Conservation (phyloP, 2,888 invertebrate species). For the Drosophila neoperkinsi region DNA sequence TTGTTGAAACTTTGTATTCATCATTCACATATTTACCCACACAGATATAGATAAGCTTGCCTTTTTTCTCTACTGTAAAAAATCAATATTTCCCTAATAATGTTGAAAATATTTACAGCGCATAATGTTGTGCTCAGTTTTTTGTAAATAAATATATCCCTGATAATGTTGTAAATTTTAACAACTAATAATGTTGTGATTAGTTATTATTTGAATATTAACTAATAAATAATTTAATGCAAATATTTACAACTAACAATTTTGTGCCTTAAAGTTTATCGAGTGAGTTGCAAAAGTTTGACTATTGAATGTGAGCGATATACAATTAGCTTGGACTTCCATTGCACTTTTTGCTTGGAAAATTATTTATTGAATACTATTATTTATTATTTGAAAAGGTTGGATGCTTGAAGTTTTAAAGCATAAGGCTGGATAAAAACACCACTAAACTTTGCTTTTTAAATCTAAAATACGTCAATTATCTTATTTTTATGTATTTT, state of each 20-base stretch:
- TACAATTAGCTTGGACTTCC: background rate
- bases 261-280: background rate
- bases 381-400: background rate
- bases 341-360: background rate
- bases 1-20: background rate
- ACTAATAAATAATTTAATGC: background rate
- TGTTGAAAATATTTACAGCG: background rate
- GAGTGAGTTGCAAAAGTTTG: background rate
- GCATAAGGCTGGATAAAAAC: background rate
- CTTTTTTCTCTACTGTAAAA: background rate
- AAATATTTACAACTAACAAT: background rate
- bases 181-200: background rate
- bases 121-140: background rate
- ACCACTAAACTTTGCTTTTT: background rate
- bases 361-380: background rate
- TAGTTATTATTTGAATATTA: background rate
- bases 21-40: background rate
- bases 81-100: background rate
- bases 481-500: background rate
- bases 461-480: background rate
- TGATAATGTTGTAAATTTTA: too few relatives aligned
- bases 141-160: background rate
- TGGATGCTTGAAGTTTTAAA: background rate
- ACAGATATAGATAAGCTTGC: background rate
- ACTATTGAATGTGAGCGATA: background rate